These are phyloP conservation scores for Alaudala cheleensis DNA, from an alignment of 2,113 vertebrate species.

Conservation along the genomic window DNA sequence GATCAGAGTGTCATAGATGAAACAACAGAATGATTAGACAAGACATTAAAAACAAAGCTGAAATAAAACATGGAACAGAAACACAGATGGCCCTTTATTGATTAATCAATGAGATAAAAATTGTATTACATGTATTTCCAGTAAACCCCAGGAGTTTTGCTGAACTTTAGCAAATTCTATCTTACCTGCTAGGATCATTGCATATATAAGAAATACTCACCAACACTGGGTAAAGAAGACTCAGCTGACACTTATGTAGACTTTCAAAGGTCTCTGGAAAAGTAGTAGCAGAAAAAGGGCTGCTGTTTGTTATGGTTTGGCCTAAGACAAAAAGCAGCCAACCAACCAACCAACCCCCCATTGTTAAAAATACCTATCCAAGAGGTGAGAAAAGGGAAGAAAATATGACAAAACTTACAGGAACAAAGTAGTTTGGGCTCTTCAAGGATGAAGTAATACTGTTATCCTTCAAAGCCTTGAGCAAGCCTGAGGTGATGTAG, in stretches of 20 bases:
- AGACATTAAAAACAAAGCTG: slow-evolving; percentile 34
- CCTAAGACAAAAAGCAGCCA: neutral
- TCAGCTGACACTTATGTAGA: neutral
- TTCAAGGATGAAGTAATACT: neutral
- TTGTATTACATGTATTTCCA: slow-evolving; percentile 22
- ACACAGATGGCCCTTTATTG: slow-evolving; percentile 30
- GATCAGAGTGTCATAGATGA: slow-evolving; percentile 4
- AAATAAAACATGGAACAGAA: slow-evolving; percentile 14
- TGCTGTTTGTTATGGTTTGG: neutral
- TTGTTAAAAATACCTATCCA: neutral
- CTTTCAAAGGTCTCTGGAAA: neutral
- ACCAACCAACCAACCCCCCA: neutral
- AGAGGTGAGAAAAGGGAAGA: neutral
- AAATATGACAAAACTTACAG: neutral
- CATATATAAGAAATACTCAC: neutral
- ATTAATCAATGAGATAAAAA: slow-evolving; percentile 32
- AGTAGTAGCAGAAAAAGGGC: neutral
- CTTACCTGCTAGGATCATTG: neutral
- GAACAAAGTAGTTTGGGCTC: neutral
- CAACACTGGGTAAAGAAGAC: neutral
- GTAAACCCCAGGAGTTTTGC: neutral
- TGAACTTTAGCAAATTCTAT: slow-evolving; percentile 7
- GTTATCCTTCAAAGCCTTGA: neutral
- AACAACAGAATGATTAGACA: slow-evolving; percentile 48
- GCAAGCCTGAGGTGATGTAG: neutral